Evolutionary conservation across 2,888 invertebrate genomes (phyloP).

Genomic region (Leptinotarsa juncta): DNA sequence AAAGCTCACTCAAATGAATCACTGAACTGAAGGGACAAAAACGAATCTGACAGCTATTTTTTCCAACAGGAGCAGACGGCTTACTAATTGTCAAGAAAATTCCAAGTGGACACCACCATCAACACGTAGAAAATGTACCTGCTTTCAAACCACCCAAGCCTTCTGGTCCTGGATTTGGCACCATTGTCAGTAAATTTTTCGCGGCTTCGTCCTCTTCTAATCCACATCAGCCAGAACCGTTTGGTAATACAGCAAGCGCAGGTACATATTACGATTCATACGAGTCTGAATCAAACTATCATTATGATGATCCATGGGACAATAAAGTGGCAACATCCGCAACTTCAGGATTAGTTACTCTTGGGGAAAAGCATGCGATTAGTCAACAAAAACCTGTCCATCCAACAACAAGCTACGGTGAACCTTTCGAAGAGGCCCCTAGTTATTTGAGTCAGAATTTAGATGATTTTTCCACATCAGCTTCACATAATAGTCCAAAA

Average conservation of each 20-base stretch:
- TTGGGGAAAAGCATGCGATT: constrained; percentile 13
- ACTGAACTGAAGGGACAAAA: too few species aligned
- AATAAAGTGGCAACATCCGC: constrained; percentile 23
- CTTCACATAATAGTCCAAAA: constrained; percentile 24
- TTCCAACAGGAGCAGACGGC: constrained; percentile 49
- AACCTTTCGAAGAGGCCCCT: constrained; percentile 46
- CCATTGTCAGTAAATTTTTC: constrained; percentile 55
- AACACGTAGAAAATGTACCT: constrained; percentile 45
- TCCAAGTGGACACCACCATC: constrained; percentile 43
- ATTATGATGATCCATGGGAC: constrained; percentile 21
- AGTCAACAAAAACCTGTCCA: constrained; percentile 36
- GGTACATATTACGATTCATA: constrained; percentile 29
- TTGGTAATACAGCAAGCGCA: constrained; percentile 45
- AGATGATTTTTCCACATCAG: constrained; percentile 24
- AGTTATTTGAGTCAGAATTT: constrained; percentile 32
- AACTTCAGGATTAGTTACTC: constrained; percentile 25
- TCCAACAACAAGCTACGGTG: constrained; percentile 41
- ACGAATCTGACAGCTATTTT: background rate
- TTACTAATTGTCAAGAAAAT: constrained; percentile 63
- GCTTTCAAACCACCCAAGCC: constrained; percentile 53
- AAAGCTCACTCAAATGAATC: too few species aligned
- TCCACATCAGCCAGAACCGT: constrained; percentile 53
- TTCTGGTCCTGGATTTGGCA: constrained; percentile 49
- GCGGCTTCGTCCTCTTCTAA: constrained; percentile 56
- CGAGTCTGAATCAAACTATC: constrained; percentile 2